These are phyloP conservation scores for Pyrgus malvae DNA, from an alignment of 2,888 invertebrate genomes.

Conservation along the genomic window DNA sequence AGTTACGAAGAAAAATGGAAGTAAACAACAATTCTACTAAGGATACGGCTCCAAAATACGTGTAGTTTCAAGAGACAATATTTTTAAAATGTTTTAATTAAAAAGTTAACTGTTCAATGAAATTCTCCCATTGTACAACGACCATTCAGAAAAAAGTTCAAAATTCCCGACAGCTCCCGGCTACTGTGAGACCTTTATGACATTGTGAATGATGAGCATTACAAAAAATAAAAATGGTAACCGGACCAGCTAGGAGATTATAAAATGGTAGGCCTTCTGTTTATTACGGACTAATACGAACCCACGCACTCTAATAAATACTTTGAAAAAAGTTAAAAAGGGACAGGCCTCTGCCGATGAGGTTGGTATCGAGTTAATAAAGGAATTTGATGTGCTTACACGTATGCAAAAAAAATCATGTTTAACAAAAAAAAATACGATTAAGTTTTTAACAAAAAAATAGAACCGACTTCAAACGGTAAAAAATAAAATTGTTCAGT, in stretches of 20 bases:
- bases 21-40: too few relatives aligned
- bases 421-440: too few relatives aligned
- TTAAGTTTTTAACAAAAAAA: too few relatives aligned
- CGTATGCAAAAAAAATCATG: background rate
- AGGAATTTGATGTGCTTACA: slow-evolving; percentile 4
- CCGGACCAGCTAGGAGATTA: slow-evolving; percentile 21
- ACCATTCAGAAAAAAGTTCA: slow-evolving; percentile 36
- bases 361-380: background rate
- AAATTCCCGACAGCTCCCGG: slow-evolving; percentile 45
- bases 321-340: slow-evolving; percentile 1
- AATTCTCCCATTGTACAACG: slow-evolving; percentile 38
- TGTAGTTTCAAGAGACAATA: too few relatives aligned
- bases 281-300: slow-evolving; percentile 11
- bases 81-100: too few relatives aligned
- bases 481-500: too few relatives aligned
- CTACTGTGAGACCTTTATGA: slow-evolving; percentile 58
- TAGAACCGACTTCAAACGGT: too few relatives aligned
- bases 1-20: too few relatives aligned
- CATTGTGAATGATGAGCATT: slow-evolving; percentile 21
- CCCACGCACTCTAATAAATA: slow-evolving; percentile 13
- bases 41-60: too few relatives aligned
- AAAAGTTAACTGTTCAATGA: too few relatives aligned
- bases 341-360: background rate
- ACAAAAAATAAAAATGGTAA: slow-evolving; percentile 17
- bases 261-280: slow-evolving; percentile 25